Conservation (phyloP, 2,888 invertebrate species). For the Enchytraeus crypticus region DNA sequence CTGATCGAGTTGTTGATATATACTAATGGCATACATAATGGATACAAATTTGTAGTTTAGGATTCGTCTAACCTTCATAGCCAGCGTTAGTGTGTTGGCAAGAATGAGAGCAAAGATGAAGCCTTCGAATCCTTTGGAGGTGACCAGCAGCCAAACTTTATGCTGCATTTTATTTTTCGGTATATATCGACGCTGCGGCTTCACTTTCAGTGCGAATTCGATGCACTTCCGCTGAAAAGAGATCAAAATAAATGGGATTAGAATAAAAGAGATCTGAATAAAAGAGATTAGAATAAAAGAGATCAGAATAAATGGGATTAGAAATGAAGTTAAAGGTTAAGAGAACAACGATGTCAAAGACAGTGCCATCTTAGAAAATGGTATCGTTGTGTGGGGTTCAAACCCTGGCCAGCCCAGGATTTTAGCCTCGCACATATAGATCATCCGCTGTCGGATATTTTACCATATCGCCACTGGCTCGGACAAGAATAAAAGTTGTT, state of each 20-base stretch:
- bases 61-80: slow-evolving; percentile 66
- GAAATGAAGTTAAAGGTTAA: neutral
- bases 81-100: slow-evolving; percentile 92
- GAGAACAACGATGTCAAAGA: neutral
- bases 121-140: slow-evolving; percentile 90
- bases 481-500: too few relatives aligned
- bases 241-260: neutral
- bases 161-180: slow-evolving; percentile 90
- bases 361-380: too few relatives aligned
- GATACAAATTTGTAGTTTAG: neutral
- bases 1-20: neutral
- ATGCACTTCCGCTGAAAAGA: slow-evolving; percentile 54
- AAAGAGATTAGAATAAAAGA: neutral
- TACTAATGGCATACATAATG: neutral
- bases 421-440: too few relatives aligned
- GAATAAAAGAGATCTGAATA: neutral
- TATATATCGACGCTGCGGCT: slow-evolving; percentile 74
- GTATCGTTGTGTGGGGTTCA: too few relatives aligned
- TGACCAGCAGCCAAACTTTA: slow-evolving; percentile 98
- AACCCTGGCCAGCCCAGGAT: too few relatives aligned
- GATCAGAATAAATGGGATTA: neutral
- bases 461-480: too few relatives aligned
- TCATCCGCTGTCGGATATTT: too few relatives aligned
- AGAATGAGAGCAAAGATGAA: slow-evolving; percentile 94
- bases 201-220: slow-evolving; percentile 72